A percentile compares a stretch with the other conserved stretches of the same genome.
These are phyloP conservation scores for Choloepus didactylus DNA, from an alignment of 2,797 vertebrate genomes.

Conservation along the genomic window DNA sequence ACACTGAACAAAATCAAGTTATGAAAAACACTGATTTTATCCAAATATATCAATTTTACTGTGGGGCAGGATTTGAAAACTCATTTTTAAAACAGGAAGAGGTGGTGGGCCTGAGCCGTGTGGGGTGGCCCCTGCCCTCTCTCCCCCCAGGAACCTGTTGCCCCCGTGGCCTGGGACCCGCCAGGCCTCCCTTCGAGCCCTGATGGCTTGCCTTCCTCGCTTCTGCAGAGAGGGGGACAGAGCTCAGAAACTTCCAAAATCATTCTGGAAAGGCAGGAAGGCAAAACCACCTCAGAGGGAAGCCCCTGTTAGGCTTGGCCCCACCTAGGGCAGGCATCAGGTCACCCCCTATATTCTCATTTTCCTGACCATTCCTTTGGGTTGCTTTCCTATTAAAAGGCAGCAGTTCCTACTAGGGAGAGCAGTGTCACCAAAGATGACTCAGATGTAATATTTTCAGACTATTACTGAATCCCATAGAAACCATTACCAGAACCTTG, in stretches of 20 bases:
- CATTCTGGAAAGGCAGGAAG: neutral
- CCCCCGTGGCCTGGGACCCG: neutral
- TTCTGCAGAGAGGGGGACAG: neutral
- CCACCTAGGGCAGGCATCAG: neutral
- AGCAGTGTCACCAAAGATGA: neutral
- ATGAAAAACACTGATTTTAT: constrained; percentile 80
- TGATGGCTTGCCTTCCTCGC: neutral
- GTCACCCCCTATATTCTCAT: neutral
- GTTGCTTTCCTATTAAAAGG: neutral
- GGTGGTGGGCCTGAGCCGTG: neutral
- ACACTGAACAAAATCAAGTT: constrained; percentile 76
- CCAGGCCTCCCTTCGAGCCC: neutral
- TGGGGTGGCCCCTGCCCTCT: neutral
- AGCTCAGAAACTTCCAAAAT: neutral
- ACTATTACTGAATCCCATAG: neutral
- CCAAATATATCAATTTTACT: constrained; percentile 76
- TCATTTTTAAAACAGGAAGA: constrained; percentile 62
- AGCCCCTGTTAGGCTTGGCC: neutral
- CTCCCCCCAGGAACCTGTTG: neutral
- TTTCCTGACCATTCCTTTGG: neutral
- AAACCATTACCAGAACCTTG: neutral
- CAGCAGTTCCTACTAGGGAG: neutral
- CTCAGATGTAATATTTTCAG: neutral
- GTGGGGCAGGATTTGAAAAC: constrained; percentile 72
- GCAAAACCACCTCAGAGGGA: neutral